Evolutionary conservation across 2,113 vertebrate species (phyloP).

Genomic region (Brachionichthys hirsutus): DNA sequence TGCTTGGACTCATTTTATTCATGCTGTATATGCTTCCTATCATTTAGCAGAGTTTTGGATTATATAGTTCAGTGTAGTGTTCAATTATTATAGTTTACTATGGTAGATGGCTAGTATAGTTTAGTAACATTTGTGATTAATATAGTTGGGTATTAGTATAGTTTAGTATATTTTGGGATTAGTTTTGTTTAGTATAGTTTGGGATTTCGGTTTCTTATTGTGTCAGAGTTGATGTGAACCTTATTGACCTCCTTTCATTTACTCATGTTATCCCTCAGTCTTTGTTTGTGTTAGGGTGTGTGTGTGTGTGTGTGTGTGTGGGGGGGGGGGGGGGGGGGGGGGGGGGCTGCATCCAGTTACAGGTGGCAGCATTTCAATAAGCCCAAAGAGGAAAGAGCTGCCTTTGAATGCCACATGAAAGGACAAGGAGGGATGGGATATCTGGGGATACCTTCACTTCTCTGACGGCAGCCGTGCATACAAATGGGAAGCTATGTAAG

Average conservation of each 20-base stretch:
- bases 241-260: slow-evolving; percentile 39
- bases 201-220: not conserved
- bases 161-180: no score
- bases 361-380: slow-evolving; percentile 80
- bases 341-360: slow-evolving; percentile 74
- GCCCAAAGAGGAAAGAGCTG: slow-evolving; percentile 69
- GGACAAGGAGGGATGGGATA: slow-evolving; percentile 73
- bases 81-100: no score
- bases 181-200: no score
- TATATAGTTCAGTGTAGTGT: no score
- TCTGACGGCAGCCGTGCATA: slow-evolving; percentile 79
- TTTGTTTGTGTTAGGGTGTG: slow-evolving; percentile 27
- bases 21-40: no score
- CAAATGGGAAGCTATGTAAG: slow-evolving; percentile 84
- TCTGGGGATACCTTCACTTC: slow-evolving; percentile 71
- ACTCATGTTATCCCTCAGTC: slow-evolving; percentile 7
- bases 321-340: not conserved
- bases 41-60: no score
- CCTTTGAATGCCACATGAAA: slow-evolving; percentile 79
- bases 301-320: not conserved
- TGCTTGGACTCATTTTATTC: no score
- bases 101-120: no score
- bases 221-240: slow-evolving; percentile 25
- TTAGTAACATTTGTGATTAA: no score
- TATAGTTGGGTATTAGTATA: no score